Base-by-base conservation (phyloP, 2,888 invertebrate genomes). In the Philaethria dido region DNA sequence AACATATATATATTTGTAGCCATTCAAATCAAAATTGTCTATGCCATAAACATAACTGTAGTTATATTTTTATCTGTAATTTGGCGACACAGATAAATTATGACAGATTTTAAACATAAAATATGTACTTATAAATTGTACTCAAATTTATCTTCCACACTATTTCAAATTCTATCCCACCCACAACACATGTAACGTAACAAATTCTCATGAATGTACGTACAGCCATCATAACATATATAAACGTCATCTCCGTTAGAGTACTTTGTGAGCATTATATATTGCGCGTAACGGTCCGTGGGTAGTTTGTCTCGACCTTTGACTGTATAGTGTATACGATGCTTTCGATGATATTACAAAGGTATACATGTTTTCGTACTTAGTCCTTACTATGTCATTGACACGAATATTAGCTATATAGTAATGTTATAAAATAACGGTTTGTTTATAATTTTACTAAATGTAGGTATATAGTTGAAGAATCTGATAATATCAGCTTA, bases 241-340 rank as follows among this genome's bases (percentile, higher is more conserved):
- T 61, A 66, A 45, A 29, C 36, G 65, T 61, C 44, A 52, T 61
- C 50, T 39, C 36, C 52, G 65, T 18, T 36, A 71, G 72, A 75
- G 69, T 73, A 44, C 42, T 45, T 33, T 60, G 33, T 33, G 60
- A 60, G 59, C 18, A 48, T 68, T 29, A 54, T 25, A 42, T 59
- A 65, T 62, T 57, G 18, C 45, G 22, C 47, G 64, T 70, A 77
- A 77, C 75, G 74, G 68, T 70, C 57, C 63, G 55, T 55, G 61
- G 50, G 71, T 69, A 69, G 70, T 74, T 73, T 70, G 69, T 71
- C 47, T 55, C 62, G 67, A 72, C 74, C 75, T 76, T 75, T 75
- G 74, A 72, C 74, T 72, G 66, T 60, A 20, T 60, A 72, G 73
- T 72, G 66, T 60, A 20, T 60, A 45, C 33, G 13, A 45, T 55